These are phyloP conservation scores for Eufriesea mexicana DNA, from an alignment of 1,140 invertebrate genomes.

Conservation along the genomic window DNA sequence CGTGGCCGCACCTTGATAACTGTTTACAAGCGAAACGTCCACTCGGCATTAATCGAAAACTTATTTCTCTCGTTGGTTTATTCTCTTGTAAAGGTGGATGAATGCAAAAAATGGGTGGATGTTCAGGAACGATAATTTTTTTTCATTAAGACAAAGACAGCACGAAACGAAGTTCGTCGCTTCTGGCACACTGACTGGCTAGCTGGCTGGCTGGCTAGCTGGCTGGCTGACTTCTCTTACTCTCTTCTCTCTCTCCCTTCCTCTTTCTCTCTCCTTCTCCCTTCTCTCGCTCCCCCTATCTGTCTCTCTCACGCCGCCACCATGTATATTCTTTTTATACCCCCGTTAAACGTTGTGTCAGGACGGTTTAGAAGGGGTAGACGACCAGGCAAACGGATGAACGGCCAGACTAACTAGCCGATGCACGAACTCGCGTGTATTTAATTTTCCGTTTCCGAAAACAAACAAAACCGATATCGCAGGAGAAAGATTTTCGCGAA, in stretches of 20 bases:
- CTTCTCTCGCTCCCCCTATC: constrained; percentile 18
- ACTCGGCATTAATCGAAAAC: constrained; percentile 39
- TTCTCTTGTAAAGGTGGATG: too few species aligned
- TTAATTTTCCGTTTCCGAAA: too few species aligned
- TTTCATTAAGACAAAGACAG: constrained; percentile 56
- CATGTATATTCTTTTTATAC: constrained; percentile 66
- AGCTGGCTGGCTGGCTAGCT: constrained; percentile 50
- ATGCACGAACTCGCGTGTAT: constrained; percentile 14
- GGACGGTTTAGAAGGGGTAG: constrained; percentile 51
- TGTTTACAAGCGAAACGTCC: constrained; percentile 43
- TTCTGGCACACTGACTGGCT: constrained; percentile 67
- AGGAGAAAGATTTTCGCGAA: neutral
- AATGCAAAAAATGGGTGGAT: constrained; percentile 24
- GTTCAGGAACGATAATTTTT: constrained; percentile 28
- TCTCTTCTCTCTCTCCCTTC: constrained; percentile 12
- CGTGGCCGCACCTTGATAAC: constrained; percentile 51
- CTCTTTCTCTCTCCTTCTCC: neutral
- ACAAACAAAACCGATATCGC: neutral
- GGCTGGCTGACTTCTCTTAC: constrained; percentile 18
- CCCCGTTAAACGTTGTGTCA: constrained; percentile 56
- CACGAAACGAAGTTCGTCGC: constrained; percentile 63
- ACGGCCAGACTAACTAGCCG: constrained; percentile 6
- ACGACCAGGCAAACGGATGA: constrained; percentile 48
- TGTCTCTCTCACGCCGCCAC: constrained; percentile 55
- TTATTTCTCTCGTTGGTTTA: neutral